phyloP scores from a whole-genome alignment of 2,113 vertebrate genomes.

The Poecile atricapillus region DNA sequence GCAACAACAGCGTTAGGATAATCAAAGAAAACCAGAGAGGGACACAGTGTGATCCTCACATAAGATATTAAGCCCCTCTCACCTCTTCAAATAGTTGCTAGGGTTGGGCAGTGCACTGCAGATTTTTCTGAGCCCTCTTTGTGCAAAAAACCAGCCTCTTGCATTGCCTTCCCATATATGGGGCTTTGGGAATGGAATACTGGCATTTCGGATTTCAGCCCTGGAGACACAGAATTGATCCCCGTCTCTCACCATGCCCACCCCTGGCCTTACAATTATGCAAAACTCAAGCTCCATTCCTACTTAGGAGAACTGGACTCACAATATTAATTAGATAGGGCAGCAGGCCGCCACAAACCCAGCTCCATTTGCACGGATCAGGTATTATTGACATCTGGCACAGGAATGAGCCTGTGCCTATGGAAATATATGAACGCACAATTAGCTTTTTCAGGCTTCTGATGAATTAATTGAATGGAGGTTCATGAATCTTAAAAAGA shows the following conservation, averaged over 20 bases:
- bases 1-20: accelerated
- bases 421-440: neutral
- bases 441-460: slow-evolving; percentile 9
- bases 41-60: neutral
- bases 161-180: accelerated
- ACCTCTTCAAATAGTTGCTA: neutral
- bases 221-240: neutral
- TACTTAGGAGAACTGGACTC: neutral
- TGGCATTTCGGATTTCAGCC: neutral
- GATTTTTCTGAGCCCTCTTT: neutral
- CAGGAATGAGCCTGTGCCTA: neutral
- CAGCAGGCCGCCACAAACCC: neutral
- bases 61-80: neutral
- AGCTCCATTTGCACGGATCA: neutral
- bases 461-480: slow-evolving; percentile 25
- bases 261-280: neutral
- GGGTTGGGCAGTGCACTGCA: neutral
- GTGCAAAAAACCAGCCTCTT: neutral
- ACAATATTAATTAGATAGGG: neutral
- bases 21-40: neutral
- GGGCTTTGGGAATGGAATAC: neutral
- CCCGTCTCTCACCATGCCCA: neutral
- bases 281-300: neutral
- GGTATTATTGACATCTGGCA: neutral
- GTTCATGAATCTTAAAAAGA: slow-evolving; percentile 34